Evolutionary conservation across 1,140 invertebrate genomes (phyloP), one percentile per base, ranked within the genome.

Genomic region (Monomorium pharaonis): DNA sequence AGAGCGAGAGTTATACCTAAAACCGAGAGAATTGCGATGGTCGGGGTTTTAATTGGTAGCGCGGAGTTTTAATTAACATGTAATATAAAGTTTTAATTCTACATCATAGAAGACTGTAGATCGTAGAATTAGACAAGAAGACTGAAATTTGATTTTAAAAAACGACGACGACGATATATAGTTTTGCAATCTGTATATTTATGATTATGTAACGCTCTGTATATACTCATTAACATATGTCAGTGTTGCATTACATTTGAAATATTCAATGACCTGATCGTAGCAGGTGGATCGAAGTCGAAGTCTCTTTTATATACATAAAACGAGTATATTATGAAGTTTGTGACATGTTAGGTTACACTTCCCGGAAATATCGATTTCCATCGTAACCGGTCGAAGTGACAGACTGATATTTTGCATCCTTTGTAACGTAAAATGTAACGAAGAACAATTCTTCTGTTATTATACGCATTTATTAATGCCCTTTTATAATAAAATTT

Each of bases 401-500:
- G n/a, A 81, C 56, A 37, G 30, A 56, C 49, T 44, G 70, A 70
- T 60, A 62, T 24, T 54, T 58, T 27, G 18, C 27, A 7, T n/a
- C 10, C 9, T 27, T 56, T 16, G 42, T 44, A 21, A 12, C 5
- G 14, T 14, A 2, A 80, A 67, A 58, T 44, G n/a, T 58, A 86
- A 81, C 12, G n/a, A 42, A 63, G 14, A 86, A 69, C 24, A 27
- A 80, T 27, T 80, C 14, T 70, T 62, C 21, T 21, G 47, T 75
- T 60, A 65, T 30, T 76, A 21, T 33, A 18, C 10, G 54, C 21
- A 69, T 24, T 70, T 67, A 58, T 56, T 83, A 67, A 65, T 69
- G 49, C n/a, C 24, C 47, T 44, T 87, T 84, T 44, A 24, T 24
- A 14, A 70, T 88, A 74, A 76, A 86, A 84, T 54, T 67, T 37